Evolutionary conservation across 2,113 vertebrate genomes (phyloP).

Genomic region (Rattus norvegicus): DNA sequence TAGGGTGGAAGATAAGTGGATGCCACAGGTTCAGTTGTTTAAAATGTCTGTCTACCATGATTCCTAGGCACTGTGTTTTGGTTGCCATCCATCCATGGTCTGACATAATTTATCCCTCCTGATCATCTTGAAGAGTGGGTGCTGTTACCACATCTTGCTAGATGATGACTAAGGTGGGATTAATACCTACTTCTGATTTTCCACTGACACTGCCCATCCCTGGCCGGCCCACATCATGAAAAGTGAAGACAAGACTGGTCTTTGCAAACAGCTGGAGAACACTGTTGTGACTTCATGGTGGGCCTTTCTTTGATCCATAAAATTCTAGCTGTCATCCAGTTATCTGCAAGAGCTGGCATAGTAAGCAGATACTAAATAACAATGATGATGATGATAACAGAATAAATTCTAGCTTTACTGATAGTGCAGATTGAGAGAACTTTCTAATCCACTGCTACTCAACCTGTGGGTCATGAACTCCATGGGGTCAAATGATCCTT

Average conservation of each 20-base stretch:
- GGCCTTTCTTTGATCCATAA: background rate
- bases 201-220: background rate
- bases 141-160: background rate
- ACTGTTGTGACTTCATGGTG: background rate
- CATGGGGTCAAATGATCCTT: background rate
- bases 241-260: background rate
- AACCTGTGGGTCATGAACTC: background rate
- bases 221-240: background rate
- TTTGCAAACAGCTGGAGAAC: background rate
- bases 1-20: background rate
- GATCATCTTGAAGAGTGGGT: background rate
- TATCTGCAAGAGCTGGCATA: background rate
- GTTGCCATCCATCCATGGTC: background rate
- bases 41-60: background rate
- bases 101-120: background rate
- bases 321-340: background rate
- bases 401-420: background rate
- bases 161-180: background rate
- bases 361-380: background rate
- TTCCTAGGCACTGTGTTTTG: background rate
- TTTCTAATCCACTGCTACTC: background rate
- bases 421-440: background rate
- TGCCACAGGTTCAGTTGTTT: background rate
- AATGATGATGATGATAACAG: background rate
- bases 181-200: background rate